phyloP scores from a whole-genome alignment of 2,888 invertebrate genomes.

The Drosophila niveifrons region DNA sequence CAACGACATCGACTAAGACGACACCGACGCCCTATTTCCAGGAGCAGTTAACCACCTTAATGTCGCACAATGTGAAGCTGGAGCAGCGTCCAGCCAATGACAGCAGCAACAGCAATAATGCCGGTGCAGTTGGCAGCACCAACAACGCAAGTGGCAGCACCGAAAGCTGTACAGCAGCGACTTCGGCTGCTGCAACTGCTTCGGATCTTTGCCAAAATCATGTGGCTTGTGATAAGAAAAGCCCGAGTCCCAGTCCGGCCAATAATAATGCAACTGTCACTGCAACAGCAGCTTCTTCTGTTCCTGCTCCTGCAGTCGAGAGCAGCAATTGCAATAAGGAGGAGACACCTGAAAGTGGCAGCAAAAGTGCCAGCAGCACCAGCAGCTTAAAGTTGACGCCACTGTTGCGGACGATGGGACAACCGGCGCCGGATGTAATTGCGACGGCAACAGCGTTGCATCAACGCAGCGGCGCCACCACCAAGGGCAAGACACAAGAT shows the following conservation, averaged over 20 bases:
- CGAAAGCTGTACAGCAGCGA: constrained; percentile 20
- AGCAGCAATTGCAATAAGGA: neutral
- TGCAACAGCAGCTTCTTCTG: neutral
- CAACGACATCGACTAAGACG: constrained; percentile 83
- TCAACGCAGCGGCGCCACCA: constrained; percentile 56
- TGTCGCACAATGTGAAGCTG: constrained; percentile 65
- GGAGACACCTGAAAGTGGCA: constrained; percentile 4
- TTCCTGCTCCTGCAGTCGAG: neutral
- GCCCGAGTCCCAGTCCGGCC: constrained; percentile 5
- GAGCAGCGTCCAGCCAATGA: constrained; percentile 40
- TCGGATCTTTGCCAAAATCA: constrained; percentile 37
- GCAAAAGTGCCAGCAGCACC: constrained; percentile 11
- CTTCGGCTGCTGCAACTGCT: constrained; percentile 4
- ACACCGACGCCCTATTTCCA: constrained; percentile 78
- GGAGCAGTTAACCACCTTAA: constrained; percentile 64
- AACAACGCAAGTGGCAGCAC: constrained; percentile 11
- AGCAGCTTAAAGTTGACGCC: constrained; percentile 43
- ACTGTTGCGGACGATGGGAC: constrained; percentile 36
- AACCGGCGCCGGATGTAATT: constrained; percentile 41
- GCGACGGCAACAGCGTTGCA: constrained; percentile 42
- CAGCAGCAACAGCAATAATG: constrained; percentile 25
- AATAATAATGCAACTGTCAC: neutral
- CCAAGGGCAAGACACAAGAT: constrained; percentile 75
- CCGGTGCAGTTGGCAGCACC: neutral
- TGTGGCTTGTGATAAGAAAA: constrained; percentile 39